Base-by-base conservation (phyloP, 2,888 invertebrate species). In the Archaeoteleia sp. region DNA sequence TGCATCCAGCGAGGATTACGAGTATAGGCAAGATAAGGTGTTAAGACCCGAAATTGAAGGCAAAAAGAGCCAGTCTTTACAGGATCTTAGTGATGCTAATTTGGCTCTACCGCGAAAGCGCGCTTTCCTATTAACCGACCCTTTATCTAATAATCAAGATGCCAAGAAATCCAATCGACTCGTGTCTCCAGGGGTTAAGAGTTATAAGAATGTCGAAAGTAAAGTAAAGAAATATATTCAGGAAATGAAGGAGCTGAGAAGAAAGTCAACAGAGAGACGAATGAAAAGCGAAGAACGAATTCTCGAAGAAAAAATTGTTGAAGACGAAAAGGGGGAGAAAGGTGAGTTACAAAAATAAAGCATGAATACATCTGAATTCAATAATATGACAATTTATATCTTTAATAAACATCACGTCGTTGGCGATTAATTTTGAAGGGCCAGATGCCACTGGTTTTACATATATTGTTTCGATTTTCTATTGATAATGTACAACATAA, bases 141-240 rank as follows among this genome's bases (percentile, higher is more conserved):
- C n/a, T 20, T 42, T 51, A 15, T 15, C 35, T 2, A 40, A 23
- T 39, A 60, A 9, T 51, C 35, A n/a, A 37, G 45, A 39, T 49
- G n/a, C 3, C 2, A 27, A 55, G 12, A 13, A n/a, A 37, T n/a
- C 32, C 39, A 61, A 17, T 76, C 45, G 15, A 39, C 74, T 61
- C 17, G 62, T 58, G 17, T 53, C 58, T 17, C 37, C 72, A 1
- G 60, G 69, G n/a, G 54, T 69, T 6, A 53, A 37, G 30, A 78
- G 61, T 35, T 84, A 79, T 67, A 74, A 72, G 12, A 71, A 82
- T 42, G 73, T 83, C 12, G 61, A 77, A 57, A 84, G 83, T 54
- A 83, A 81, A 76, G 83, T 84, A 0, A 83, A 78, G 62, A 73
- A 67, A 9, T 84, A 84, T 30, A 84, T 84, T 32, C 67, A 66